Conservation (phyloP, 2,113 vertebrate genomes). For the Jacana jacana region DNA sequence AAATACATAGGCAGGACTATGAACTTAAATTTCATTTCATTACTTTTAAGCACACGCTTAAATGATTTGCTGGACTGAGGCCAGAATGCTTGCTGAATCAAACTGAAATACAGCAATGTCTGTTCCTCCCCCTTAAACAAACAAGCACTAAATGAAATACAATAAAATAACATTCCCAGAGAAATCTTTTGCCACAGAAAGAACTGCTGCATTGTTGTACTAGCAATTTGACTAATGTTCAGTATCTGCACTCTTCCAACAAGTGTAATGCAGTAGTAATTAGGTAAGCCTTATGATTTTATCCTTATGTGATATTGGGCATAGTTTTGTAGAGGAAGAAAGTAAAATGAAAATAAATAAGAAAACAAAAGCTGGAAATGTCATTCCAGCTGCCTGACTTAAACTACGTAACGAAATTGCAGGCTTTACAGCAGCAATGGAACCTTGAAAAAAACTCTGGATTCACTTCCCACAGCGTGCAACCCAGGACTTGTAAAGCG, state of each 20-base stretch:
- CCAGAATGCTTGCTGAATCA: constrained; percentile 43
- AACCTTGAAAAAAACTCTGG: neutral
- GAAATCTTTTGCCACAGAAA: constrained; percentile 28
- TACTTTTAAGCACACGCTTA: constrained; percentile 15
- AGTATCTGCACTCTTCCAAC: neutral
- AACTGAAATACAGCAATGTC: constrained; percentile 40
- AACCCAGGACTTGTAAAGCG: neutral
- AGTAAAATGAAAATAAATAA: neutral
- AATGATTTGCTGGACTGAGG: constrained; percentile 40
- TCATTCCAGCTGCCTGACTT: neutral
- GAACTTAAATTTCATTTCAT: constrained; percentile 41
- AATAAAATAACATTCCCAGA: constrained; percentile 66
- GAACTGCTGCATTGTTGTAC: neutral
- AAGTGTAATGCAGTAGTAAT: constrained; percentile 4
- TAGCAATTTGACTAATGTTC: constrained; percentile 2
- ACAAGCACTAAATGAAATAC: constrained; percentile 51
- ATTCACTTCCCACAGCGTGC: neutral
- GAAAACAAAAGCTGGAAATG: constrained; percentile 1
- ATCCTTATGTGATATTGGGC: neutral
- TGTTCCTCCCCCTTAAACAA: constrained; percentile 48
- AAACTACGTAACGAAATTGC: neutral
- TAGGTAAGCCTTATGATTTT: neutral
- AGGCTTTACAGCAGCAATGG: neutral
- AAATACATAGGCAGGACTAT: neutral
- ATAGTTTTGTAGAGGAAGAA: constrained; percentile 1